These are phyloP conservation scores for Barypeithes pellucidus DNA, from an alignment of 2,888 invertebrate species.

Conservation along the genomic window DNA sequence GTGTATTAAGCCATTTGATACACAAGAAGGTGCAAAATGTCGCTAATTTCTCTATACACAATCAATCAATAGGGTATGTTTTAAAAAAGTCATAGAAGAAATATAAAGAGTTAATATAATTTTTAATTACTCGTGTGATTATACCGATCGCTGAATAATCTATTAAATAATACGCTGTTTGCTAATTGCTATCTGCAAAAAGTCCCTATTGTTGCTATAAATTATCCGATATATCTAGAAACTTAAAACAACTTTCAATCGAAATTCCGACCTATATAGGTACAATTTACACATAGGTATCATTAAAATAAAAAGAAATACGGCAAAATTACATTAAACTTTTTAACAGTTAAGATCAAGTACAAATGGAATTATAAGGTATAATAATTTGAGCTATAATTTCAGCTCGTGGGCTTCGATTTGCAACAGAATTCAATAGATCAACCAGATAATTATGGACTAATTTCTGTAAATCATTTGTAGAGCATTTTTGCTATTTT, in stretches of 20 bases:
- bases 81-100: too few relatives aligned
- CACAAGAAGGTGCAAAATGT: too few relatives aligned
- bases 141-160: too few relatives aligned
- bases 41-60: too few relatives aligned
- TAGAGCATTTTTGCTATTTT: not conserved
- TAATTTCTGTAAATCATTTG: slow-evolving; percentile 33
- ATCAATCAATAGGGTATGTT: too few relatives aligned
- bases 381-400: slow-evolving; percentile 36
- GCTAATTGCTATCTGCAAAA: too few relatives aligned
- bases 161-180: too few relatives aligned
- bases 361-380: slow-evolving; percentile 25
- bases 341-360: slow-evolving; percentile 34
- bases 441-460: slow-evolving; percentile 36
- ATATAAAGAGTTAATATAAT: too few relatives aligned
- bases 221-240: slow-evolving; percentile 13
- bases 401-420: slow-evolving; percentile 30
- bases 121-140: too few relatives aligned
- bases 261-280: slow-evolving; percentile 29
- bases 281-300: slow-evolving; percentile 6
- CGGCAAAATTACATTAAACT: slow-evolving; percentile 7
- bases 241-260: slow-evolving; percentile 32
- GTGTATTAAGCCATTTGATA: too few relatives aligned
- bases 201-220: not conserved
- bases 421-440: slow-evolving; percentile 32
- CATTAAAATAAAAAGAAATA: slow-evolving; percentile 23